phyloP scores from a whole-genome alignment of 2,888 invertebrate genomes.

The Yponomeuta evonymella region DNA sequence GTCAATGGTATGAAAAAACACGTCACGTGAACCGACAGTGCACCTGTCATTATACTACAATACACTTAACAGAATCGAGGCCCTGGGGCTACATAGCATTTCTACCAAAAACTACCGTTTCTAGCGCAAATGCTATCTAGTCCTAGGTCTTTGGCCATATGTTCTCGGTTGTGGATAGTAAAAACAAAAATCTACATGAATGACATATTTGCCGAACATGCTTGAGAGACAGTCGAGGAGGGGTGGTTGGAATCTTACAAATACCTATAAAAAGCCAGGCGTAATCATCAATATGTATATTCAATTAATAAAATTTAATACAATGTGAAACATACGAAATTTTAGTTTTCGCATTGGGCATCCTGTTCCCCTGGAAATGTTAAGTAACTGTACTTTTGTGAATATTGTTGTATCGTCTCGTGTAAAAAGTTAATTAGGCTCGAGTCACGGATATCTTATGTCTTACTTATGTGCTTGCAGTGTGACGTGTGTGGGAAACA shows the following conservation, averaged over 20 bases:
- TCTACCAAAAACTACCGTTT: no score
- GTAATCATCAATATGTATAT: conserved; percentile 14
- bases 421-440: not conserved
- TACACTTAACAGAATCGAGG: no score
- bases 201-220: no score
- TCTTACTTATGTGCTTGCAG: not conserved
- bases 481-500: not conserved
- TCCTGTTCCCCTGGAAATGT: conserved; percentile 1
- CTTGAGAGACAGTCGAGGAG: no score
- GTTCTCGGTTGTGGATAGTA: no score
- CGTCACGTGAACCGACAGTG: no score
- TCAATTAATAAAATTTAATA: conserved; percentile 15
- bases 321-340: conserved; percentile 8
- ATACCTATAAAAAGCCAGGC: not conserved
- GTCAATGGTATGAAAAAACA: no score
- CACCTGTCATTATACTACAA: no score
- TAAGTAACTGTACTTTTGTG: not conserved
- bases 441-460: not conserved
- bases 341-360: conserved; percentile 2
- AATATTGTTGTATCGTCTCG: not conserved
- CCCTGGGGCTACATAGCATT: no score
- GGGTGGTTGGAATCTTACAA: not conserved
- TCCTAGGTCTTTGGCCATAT: no score
- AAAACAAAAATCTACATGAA: no score
- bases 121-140: no score